Evolutionary conservation across 2,888 invertebrate genomes (phyloP), one percentile per base, ranked within the genome.

Genomic region (Macrophya annulata): DNA sequence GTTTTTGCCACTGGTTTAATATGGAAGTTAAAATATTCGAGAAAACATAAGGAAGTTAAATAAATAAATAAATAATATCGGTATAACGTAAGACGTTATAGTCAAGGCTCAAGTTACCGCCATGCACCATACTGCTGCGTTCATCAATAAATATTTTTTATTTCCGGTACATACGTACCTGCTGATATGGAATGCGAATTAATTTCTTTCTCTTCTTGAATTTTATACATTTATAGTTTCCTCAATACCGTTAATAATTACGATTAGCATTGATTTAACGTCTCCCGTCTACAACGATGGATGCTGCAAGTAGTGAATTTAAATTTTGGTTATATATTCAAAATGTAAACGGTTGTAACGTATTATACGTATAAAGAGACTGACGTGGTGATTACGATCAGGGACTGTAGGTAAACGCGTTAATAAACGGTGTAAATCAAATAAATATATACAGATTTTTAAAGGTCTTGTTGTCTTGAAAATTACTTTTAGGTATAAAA

Each of bases 111-210:
- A 43, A 43, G n/a, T 72, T 72, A 72, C 72, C 10, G 72, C 40
- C 21, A n/a, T n/a, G 43, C 21, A 43, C 10, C 10, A 10, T 3
- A 72, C 21, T 72, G 72, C 72, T 72, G 72, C 43, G 45, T 43
- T 72, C 72, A 72, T 72, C 72, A 72, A 72, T 72, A 72, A 72
- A 43, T 72, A 72, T 72, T 43, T 2, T 25, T 72, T 72, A n/a
- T n/a, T n/a, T n/a, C 72, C 72, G 72, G 45, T 72, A 59, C 10
- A 25, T 51, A 51, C 8, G 15, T 51, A 51, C 12, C 5, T 10
- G n/a, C 71, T 4, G 31, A 17, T 10, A 71, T 71, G 71, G 40
- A 71, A 71, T 40, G 71, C 37, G 17, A 37, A 12, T n/a, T 40
- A 37, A 71, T 71, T 71, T 31, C 71, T 40, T 71, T 12, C 40